phyloP scores from a whole-genome alignment of 2,888 invertebrate species.

The Piscicola geometra region DNA sequence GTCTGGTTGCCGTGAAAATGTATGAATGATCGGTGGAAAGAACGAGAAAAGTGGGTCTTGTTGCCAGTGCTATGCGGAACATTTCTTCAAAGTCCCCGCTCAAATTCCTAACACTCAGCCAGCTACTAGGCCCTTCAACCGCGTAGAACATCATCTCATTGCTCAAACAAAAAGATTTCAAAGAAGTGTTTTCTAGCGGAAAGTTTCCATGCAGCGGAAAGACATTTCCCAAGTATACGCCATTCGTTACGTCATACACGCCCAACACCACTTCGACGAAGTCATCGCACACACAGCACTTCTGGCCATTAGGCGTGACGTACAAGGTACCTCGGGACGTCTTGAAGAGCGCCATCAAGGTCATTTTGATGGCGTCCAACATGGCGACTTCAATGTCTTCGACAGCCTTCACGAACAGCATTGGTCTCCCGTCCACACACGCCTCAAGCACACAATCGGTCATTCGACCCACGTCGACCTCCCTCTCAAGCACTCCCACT shows the following conservation, averaged over 20 bases:
- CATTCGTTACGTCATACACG: constrained; percentile 2
- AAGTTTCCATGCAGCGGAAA: neutral
- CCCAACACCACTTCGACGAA: neutral
- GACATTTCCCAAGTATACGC: constrained; percentile 27
- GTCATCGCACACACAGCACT: constrained; percentile 19
- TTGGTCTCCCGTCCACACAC: neutral
- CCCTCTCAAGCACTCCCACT: constrained; percentile 25
- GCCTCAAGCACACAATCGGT: neutral
- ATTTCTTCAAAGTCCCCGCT: constrained; percentile 1
- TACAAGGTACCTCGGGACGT: constrained; percentile 51
- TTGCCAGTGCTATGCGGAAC: neutral
- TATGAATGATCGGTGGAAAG: constrained; percentile 16
- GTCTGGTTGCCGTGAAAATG: constrained; percentile 4
- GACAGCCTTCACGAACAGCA: constrained; percentile 47
- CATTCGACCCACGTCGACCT: neutral
- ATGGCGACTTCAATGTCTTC: constrained; percentile 47
- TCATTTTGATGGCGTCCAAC: constrained; percentile 50
- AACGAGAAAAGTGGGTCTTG: constrained; percentile 3
- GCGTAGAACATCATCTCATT: constrained; percentile 5
- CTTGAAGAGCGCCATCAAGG: constrained; percentile 46
- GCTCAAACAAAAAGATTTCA: constrained; percentile 3
- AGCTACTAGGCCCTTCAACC: constrained; percentile 14
- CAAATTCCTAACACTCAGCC: constrained; percentile 12
- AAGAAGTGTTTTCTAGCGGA: neutral
- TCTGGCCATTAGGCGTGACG: constrained; percentile 48